phyloP scores from a whole-genome alignment of 2,113 vertebrate genomes.

The Dinomys branickii region DNA sequence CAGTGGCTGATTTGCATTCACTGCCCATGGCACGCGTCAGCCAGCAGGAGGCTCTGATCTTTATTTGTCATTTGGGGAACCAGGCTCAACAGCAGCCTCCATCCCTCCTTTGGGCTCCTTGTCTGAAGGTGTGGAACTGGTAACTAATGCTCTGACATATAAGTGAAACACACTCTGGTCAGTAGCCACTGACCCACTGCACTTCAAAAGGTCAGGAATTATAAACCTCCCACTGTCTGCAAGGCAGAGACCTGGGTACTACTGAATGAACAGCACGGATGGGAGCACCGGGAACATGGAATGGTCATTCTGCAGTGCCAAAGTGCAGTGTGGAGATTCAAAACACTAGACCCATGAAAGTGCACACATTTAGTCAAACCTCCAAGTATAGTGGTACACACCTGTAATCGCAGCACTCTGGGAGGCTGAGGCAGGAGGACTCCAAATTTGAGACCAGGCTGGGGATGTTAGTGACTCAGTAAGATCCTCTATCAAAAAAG shows the following conservation, averaged over 20 bases:
- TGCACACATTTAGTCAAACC: not conserved
- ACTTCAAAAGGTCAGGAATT: not conserved
- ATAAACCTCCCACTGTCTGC: not conserved
- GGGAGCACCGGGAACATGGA: not conserved
- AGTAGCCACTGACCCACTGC: not conserved
- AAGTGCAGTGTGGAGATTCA: not conserved
- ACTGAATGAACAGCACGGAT: not conserved
- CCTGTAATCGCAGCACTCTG: not conserved
- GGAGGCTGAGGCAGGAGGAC: not conserved
- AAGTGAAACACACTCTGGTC: not conserved
- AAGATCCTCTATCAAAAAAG: not conserved
- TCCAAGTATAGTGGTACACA: not conserved
- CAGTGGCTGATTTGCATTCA: not conserved
- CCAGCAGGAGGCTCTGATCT: not conserved
- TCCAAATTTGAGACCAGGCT: not conserved
- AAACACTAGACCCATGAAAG: not conserved
- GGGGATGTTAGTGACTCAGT: not conserved
- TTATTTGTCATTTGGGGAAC: not conserved
- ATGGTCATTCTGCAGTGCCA: not conserved
- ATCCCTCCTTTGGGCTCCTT: not conserved
- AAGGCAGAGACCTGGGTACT: not conserved
- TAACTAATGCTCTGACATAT: not conserved
- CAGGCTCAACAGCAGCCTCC: not conserved
- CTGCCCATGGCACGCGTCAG: rapidly evolving
- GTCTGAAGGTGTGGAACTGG: not conserved